Conservation (phyloP, 1,140 invertebrate genomes). For the Bombus soroeensis region DNA sequence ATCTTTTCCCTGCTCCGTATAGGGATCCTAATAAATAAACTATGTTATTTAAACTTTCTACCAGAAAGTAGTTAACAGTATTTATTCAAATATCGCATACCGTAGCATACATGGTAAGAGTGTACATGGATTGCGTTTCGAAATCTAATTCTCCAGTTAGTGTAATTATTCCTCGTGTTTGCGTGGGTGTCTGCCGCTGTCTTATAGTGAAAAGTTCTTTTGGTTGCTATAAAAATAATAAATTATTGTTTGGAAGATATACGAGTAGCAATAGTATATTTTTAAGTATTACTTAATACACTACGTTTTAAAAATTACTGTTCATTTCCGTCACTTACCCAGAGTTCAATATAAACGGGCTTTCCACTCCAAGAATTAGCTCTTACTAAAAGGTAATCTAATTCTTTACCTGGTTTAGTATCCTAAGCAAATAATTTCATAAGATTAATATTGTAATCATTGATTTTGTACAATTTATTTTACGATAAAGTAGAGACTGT, state of each 20-base stretch:
- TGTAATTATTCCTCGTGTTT: slow-evolving; percentile 90
- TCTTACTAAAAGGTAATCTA: slow-evolving; percentile 90
- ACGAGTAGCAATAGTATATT: background rate
- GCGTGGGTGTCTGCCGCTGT: slow-evolving; percentile 88
- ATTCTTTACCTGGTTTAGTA: slow-evolving; percentile 89
- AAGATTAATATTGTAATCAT: background rate
- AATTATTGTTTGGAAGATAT: background rate
- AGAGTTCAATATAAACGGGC: slow-evolving; percentile 90
- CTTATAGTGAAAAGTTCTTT: slow-evolving; percentile 88
- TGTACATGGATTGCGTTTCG: slow-evolving; percentile 92
- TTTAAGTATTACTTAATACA: background rate
- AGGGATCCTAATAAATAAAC: slow-evolving; percentile 87
- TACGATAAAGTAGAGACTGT: too few relatives aligned
- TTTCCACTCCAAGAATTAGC: slow-evolving; percentile 90
- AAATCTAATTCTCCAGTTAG: slow-evolving; percentile 91
- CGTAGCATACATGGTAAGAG: slow-evolving; percentile 90
- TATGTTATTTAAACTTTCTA: background rate
- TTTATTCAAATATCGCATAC: slow-evolving; percentile 82
- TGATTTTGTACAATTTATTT: too few relatives aligned
- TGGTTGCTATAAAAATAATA: slow-evolving; percentile 75
- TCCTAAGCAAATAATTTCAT: slow-evolving; percentile 83
- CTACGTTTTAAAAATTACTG: background rate
- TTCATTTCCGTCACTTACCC: slow-evolving; percentile 81
- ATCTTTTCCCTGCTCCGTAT: slow-evolving; percentile 90
- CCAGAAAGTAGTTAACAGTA: background rate